A percentile compares a stretch with the other conserved stretches of the same genome.
phyloP scores from a whole-genome alignment of 2,888 invertebrate species.

The Druceiella hillmani region DNA sequence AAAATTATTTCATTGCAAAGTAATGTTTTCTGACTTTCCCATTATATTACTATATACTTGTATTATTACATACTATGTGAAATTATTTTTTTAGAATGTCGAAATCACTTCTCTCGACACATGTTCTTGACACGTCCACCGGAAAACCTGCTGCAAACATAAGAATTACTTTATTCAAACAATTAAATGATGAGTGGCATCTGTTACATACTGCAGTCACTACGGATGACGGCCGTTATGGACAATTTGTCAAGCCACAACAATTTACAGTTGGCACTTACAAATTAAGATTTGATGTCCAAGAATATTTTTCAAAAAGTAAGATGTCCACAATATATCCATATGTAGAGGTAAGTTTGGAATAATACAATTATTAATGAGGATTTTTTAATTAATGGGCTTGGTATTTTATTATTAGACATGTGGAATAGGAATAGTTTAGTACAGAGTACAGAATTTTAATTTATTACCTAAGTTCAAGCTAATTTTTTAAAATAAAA shows the following conservation, averaged over 20 bases:
- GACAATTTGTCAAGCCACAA: constrained; percentile 54
- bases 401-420: no score
- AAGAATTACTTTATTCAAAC: constrained; percentile 62
- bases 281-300: constrained; percentile 69
- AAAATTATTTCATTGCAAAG: no score
- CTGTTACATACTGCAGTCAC: constrained; percentile 59
- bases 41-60: no score
- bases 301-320: constrained; percentile 59
- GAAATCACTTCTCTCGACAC: constrained; percentile 62
- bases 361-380: constrained; percentile 9
- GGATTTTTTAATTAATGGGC: no score
- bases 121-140: constrained; percentile 66
- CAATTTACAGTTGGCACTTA: constrained; percentile 64
- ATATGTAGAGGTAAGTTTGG: constrained; percentile 59
- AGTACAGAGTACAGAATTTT: no score
- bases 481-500: no score
- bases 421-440: no score
- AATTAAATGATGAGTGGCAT: constrained; percentile 61
- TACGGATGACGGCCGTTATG: constrained; percentile 60
- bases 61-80: no score
- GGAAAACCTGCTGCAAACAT: constrained; percentile 63
- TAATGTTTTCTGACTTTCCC: no score
- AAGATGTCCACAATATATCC: constrained; percentile 66
- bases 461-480: no score
- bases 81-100: no score